A percentile compares a stretch with the other conserved stretches of the same genome.
Evolutionary conservation across 2,113 vertebrate species (phyloP).

Genomic region (Leucopsar rothschildi): DNA sequence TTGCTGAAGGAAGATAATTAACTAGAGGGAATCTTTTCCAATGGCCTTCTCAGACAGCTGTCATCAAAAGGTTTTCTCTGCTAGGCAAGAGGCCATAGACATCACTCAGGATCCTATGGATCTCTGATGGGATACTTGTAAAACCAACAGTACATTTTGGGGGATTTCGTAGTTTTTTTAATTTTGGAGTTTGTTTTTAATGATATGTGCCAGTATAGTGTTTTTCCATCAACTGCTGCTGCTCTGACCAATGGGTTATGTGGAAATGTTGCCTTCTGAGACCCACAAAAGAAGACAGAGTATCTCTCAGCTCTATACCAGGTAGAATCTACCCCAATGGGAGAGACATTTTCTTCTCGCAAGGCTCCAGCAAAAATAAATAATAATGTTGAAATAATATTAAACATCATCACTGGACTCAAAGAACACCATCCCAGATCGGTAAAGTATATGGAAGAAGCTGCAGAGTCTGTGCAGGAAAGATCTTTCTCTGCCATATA

Average conservation of each 20-base stretch:
- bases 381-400: not conserved
- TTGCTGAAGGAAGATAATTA: not conserved
- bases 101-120: not conserved
- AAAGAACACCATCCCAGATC: not conserved
- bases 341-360: not conserved
- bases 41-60: not conserved
- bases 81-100: not conserved
- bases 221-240: not conserved
- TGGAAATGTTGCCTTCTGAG: not conserved
- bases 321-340: not conserved
- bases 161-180: not conserved
- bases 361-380: not conserved
- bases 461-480: not conserved
- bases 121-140: not conserved
- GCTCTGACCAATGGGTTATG: not conserved
- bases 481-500: not conserved
- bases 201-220: not conserved
- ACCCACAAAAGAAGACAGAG: not conserved
- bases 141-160: not conserved
- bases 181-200: not conserved
- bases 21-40: not conserved
- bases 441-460: not conserved
- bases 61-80: not conserved
- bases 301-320: not conserved
- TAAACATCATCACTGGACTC: not conserved